Evolutionary conservation across 2,888 invertebrate genomes (phyloP), one percentile per base, ranked within the genome.

Genomic region (Adelphocoris suturalis): DNA sequence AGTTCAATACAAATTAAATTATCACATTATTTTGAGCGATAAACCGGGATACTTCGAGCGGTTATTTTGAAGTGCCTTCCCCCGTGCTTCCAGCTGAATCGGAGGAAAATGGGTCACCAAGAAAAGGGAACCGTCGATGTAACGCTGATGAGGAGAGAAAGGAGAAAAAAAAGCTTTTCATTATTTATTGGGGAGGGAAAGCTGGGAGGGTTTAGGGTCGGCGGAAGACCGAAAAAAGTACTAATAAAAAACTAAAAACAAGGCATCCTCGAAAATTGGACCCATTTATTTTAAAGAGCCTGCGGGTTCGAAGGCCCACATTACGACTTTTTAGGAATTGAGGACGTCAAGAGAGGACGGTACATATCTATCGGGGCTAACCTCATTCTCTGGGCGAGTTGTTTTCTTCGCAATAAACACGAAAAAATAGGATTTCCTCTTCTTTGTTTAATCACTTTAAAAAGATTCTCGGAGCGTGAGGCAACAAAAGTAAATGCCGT

Each of bases 401-500:
- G 37, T 23, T 68, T 23, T 9, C 5, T 2, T 9, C 23, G 68
- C 23, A 68, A 23, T 68, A 68, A 68, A 82, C 47, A 23, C 52
- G 23, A 14, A 52, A 52, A 82, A 82, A 48, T 37, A 48, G 2
- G 19, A n/a, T 78, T 47, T 27, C 19, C 48, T 47, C 23, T n/a
- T 52, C 19, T 27, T 82, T 14, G 9, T 52, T 23, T 27, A 48
- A 52, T 46, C 55, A 19, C 28, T 52, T 85, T 28, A 57, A 28
- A 85, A 57, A 11, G 52, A n/a, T n/a, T 82, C 82, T 1, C 13
- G n/a, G n/a, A n/a, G n/a, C 85, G 19, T 57, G 23, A 85, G 85
- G 57, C n/a, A n/a, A 85, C 55, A 13, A 28, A 85, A 37, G 85
- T 85, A 85, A 85, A 85, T 85, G 57, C 57, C 85, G 85, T 57